Conservation (phyloP, 2,797 vertebrate genomes). For the Synaphobranchus kaupii region DNA sequence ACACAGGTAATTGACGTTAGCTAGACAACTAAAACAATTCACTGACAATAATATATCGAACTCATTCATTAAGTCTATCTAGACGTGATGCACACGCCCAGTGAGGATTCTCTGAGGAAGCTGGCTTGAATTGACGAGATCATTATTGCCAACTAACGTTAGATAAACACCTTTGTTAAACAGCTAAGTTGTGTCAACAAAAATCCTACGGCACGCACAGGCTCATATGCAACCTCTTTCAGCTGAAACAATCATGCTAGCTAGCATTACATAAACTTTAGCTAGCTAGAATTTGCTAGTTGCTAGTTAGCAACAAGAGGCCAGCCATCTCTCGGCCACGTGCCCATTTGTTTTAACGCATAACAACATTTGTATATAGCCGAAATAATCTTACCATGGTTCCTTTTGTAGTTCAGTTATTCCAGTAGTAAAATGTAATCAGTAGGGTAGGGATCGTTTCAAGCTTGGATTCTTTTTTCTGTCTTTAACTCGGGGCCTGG, state of each 20-base stretch:
- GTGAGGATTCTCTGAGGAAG: not conserved
- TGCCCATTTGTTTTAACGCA: not conserved
- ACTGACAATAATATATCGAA: not conserved
- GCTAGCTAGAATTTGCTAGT: not conserved
- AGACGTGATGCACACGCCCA: not conserved
- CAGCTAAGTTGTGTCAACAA: not conserved
- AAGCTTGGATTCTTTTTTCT: conserved; percentile 10
- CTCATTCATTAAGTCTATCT: not conserved
- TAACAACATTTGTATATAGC: not conserved
- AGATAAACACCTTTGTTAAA: not conserved
- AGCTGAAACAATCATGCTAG: not conserved
- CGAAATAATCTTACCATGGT: conserved; percentile 69
- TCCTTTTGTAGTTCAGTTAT: conserved; percentile 34
- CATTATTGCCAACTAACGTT: not conserved
- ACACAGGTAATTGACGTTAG: not conserved
- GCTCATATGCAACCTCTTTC: not conserved
- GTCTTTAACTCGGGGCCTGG: conserved; percentile 53
- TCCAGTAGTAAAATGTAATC: conserved; percentile 13
- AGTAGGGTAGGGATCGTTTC: not conserved
- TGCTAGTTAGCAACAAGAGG: not conserved
- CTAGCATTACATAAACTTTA: not conserved
- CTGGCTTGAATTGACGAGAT: not conserved
- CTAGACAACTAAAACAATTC: not conserved
- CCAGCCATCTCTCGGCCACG: not conserved
- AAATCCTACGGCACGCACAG: not conserved